These are phyloP conservation scores for Zaprionus davidi DNA, from an alignment of 1,140 invertebrate species.

Conservation along the genomic window DNA sequence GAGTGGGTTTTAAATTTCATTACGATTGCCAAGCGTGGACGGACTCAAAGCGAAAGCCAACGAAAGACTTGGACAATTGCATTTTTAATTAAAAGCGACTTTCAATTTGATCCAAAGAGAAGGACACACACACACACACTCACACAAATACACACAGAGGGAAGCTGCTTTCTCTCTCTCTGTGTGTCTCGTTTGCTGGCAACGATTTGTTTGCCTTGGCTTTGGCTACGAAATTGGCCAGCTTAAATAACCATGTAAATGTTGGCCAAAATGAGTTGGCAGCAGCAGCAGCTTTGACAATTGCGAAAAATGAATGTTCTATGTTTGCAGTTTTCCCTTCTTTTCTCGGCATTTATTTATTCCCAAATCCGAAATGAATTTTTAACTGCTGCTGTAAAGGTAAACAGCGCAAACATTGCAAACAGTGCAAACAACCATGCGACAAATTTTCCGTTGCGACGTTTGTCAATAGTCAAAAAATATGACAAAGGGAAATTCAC, in stretches of 20 bases:
- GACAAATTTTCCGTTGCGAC: not conserved
- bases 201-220: slow-evolving; percentile 54
- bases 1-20: slow-evolving; percentile 21
- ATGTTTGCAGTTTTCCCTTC: slow-evolving; percentile 18
- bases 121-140: slow-evolving; percentile 17
- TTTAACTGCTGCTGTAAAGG: not conserved
- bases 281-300: slow-evolving; percentile 19
- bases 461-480: not conserved
- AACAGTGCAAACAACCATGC: not conserved
- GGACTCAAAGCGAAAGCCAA: slow-evolving; percentile 15
- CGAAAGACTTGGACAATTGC: slow-evolving; percentile 40
- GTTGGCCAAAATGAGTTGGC: slow-evolving; percentile 35
- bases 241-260: slow-evolving; percentile 47
- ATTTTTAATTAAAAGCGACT: slow-evolving; percentile 73
- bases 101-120: slow-evolving; percentile 25
- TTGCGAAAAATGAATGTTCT: slow-evolving; percentile 32
- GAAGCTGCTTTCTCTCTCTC: not conserved
- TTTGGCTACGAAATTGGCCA: slow-evolving; percentile 56
- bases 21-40: slow-evolving; percentile 10
- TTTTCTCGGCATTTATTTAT: not conserved
- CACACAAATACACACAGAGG: slow-evolving; percentile 8
- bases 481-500: slow-evolving; percentile 6
- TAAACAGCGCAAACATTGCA: not conserved
- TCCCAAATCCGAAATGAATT: not conserved
- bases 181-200: slow-evolving; percentile 40